Base-by-base conservation (phyloP, 2,888 invertebrate genomes). In the Mythimna albipuncta region DNA sequence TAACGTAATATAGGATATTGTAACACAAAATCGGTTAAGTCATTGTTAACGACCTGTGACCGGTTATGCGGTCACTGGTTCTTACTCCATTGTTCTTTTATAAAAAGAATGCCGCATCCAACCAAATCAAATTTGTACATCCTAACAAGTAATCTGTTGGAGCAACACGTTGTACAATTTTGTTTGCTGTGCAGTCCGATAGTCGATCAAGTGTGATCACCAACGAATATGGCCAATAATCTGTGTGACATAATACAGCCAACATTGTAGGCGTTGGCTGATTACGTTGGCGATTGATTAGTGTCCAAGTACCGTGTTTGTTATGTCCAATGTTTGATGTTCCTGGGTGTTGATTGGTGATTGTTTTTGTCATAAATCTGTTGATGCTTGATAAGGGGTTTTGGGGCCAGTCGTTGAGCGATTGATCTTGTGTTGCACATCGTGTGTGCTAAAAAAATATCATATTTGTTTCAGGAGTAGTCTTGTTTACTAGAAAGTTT, bases 131-230 rank as follows among this genome's bases (percentile, higher is more conserved):
- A 35, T 41, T 32, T 55, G 32, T 78, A 83, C 52, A 75, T 79
- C 83, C 62, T 21, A 4, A 52, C 54, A 68, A 70, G 77, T 69
- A 86, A 82, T 85, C 68, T 78, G 80, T 79, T 79, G 75, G 67
- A 80, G 85, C 81, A 88, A 88, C 84, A 87, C 79, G 86, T 88
- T 88, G 84, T 81, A 74, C 54, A 72, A 69, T 80, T 84, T 83
- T 83, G 86, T 83, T 89, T 86, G 81, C 82, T 84, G 83, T 82
- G 79, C 75, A 72, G 66, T 73, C 67, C 68, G 67, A 82, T 75
- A 76, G 69, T 67, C 72, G 81, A 87, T 87, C 85, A 84, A 85
- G 81, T 79, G 76, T 76, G 83, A 85, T 88, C 85, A 88, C 84
- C 77, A 75, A 21, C 79, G 81, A 76, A 86, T 82, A 85, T 81